Base-by-base conservation (phyloP, 2,113 vertebrate species). In the Carassius auratus region DNA sequence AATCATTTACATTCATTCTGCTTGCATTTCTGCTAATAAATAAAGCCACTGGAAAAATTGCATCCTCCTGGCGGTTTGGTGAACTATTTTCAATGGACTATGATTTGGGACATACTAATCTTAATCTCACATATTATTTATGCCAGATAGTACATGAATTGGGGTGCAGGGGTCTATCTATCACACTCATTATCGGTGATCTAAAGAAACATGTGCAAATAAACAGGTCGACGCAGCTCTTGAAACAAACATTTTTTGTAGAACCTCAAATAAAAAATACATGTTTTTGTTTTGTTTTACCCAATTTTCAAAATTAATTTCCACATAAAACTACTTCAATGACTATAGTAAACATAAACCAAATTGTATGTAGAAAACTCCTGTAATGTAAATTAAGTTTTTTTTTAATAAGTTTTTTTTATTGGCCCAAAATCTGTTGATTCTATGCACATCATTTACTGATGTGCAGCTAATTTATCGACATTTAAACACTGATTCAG, bases 151-250 rank as follows among this genome's bases (percentile, higher is more conserved):
- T 19, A 30, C 30, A 42, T 81, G 74, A 48, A 50, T 14, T 81
- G n/a, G 79, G 77, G 23, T 9, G 17, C 14, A 30, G 17, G 23
- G 42, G 79, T 76, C n/a, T 79, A 78, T 59, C 19, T 38, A 9
- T 38, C 76, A 57, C 26, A 78, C 55, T 61, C 57, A 42, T 62
- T 38, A 79, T 21, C 1, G 0, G 23, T 73, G 66, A n/a, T 66
- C 48, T 71, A 23, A 52, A 55, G 48, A 83, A 71, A 48, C 81
- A 81, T 61, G 79, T 81, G 55, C 19, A 21, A 38, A 77, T 77
- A 77, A 77, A 57, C 76, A 21, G 50, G 76, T 30, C 50, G 1
- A 36, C 8, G n/a, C 8, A 36, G 12, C 10, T 1, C 9, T 50
- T 3, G 3, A 50, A 50, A 50, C 48, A 4, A 0, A 50, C 13